These are phyloP conservation scores for Electrophaes corylata DNA, from an alignment of 2,888 invertebrate genomes.

Conservation along the genomic window DNA sequence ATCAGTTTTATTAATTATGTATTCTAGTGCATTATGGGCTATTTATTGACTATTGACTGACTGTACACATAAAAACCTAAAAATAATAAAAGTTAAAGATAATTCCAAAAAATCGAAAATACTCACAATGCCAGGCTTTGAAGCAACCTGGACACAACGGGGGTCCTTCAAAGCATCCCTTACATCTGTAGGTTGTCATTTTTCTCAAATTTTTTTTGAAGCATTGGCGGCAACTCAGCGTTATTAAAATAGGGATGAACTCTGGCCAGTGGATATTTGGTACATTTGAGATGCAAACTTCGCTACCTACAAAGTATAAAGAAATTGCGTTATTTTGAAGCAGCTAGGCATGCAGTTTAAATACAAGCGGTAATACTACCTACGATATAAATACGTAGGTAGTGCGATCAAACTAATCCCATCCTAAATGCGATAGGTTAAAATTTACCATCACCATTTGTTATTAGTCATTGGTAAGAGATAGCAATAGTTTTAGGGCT, in stretches of 20 bases:
- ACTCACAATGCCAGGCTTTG: conserved; percentile 15
- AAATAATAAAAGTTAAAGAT: no score
- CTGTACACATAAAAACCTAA: no score
- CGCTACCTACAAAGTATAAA: background rate
- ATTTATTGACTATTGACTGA: no score
- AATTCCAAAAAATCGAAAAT: no score
- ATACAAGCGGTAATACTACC: background rate
- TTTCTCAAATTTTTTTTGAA: background rate
- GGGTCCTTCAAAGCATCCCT: conserved; percentile 2
- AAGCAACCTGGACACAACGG: conserved; percentile 21
- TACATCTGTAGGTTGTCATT: conserved; percentile 9
- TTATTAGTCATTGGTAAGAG: no score
- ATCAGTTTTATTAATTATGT: no score
- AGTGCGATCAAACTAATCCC: no score
- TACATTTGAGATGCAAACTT: background rate
- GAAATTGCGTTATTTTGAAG: background rate
- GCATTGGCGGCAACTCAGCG: conserved; percentile 10
- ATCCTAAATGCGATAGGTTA: no score
- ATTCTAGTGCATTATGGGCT: no score
- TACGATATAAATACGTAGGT: no score
- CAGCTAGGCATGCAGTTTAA: background rate
- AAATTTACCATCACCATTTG: no score
- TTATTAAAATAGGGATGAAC: conserved; percentile 1
- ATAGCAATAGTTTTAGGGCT: no score
- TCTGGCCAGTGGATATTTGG: conserved; percentile 13